These are phyloP conservation scores for Pharmacophagus antenor DNA, from an alignment of 2,888 invertebrate species.

Conservation along the genomic window DNA sequence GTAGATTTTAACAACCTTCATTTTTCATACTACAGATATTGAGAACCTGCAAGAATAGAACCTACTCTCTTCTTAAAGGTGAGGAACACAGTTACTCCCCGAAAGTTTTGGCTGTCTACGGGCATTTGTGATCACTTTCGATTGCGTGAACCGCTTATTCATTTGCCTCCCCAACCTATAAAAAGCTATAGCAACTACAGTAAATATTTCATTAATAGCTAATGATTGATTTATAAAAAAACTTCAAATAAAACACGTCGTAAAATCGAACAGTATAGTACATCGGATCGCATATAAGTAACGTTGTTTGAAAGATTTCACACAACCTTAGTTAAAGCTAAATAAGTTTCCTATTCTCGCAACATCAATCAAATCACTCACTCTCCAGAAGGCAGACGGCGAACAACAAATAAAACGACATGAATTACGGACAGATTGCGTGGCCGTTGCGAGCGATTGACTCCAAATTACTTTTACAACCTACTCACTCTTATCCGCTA, in stretches of 20 bases:
- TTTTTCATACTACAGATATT: neutral
- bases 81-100: no score
- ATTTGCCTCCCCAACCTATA: no score
- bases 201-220: no score
- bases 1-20: conserved; percentile 23
- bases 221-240: no score
- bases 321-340: conserved; percentile 9
- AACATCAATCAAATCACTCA: conserved; percentile 10
- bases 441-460: conserved; percentile 14
- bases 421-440: conserved; percentile 4
- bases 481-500: neutral
- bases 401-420: conserved; percentile 6
- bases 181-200: no score
- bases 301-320: neutral
- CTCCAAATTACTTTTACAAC: conserved; percentile 20
- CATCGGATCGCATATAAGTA: neutral
- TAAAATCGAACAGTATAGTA: neutral
- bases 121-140: no score
- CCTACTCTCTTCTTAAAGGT: no score
- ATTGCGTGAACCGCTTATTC: no score
- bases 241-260: neutral
- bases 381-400: conserved; percentile 3
- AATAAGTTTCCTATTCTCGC: conserved; percentile 8
- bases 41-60: no score
- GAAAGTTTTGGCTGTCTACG: no score